Evolutionary conservation across 2,888 invertebrate genomes (phyloP).

Genomic region (Drosophila subsilvestris): DNA sequence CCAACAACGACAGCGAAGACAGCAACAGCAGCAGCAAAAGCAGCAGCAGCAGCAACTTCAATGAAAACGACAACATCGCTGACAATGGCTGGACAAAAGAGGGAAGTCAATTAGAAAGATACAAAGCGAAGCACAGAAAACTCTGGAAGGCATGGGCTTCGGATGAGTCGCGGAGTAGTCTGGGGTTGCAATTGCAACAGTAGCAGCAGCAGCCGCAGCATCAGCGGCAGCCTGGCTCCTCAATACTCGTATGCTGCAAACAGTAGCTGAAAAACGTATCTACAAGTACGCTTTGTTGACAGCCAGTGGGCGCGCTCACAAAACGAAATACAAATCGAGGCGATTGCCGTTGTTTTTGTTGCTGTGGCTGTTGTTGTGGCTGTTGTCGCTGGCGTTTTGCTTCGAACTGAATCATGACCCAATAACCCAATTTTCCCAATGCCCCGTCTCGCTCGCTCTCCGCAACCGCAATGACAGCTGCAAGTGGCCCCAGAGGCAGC

Average conservation of each 20-base stretch:
- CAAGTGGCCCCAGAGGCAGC: slow-evolving; percentile 68
- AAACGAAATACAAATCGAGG: slow-evolving; percentile 75
- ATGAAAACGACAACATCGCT: slow-evolving; percentile 49
- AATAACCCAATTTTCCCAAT: slow-evolving; percentile 80
- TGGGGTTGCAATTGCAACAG: slow-evolving; percentile 53
- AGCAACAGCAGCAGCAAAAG: slow-evolving; percentile 19
- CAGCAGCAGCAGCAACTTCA: slow-evolving; percentile 43
- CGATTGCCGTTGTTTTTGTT: slow-evolving; percentile 59
- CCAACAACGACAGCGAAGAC: slow-evolving; percentile 55
- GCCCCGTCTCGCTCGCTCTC: slow-evolving; percentile 58
- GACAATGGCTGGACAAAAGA: slow-evolving; percentile 68
- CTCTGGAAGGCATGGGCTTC: slow-evolving; percentile 24
- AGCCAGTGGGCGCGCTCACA: slow-evolving; percentile 58
- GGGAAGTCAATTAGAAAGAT: slow-evolving; percentile 79
- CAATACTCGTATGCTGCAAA: slow-evolving; percentile 39
- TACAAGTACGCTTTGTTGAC: slow-evolving; percentile 66
- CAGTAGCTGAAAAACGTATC: slow-evolving; percentile 70
- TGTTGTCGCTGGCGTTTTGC: slow-evolving; percentile 55
- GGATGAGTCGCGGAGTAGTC: slow-evolving; percentile 24
- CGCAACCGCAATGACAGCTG: slow-evolving; percentile 65
- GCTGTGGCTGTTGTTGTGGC: slow-evolving; percentile 31
- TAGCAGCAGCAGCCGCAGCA: slow-evolving; percentile 25
- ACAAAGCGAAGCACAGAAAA: slow-evolving; percentile 59
- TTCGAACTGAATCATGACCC: slow-evolving; percentile 83
- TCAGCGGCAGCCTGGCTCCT: slow-evolving; percentile 10